Evolutionary conservation across 2,797 vertebrate genomes (phyloP).

Genomic region (Acanthopagrus latus): DNA sequence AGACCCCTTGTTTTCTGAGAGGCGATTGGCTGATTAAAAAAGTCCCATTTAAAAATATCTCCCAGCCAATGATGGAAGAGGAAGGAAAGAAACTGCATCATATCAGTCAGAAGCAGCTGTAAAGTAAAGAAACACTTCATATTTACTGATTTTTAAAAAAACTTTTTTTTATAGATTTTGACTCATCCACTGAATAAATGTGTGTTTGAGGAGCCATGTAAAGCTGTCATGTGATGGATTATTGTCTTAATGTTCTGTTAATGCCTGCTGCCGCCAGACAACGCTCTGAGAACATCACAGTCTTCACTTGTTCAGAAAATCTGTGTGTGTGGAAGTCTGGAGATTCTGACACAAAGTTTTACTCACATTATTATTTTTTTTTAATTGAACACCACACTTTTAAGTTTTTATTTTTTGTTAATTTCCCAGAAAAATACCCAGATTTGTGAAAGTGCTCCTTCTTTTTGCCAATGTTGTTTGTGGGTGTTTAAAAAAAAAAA

Average conservation of each 20-base stretch:
- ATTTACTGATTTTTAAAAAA: neutral
- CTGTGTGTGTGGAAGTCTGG: too few species aligned
- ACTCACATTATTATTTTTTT: neutral
- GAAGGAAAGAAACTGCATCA: neutral
- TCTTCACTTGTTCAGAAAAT: neutral
- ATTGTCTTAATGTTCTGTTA: neutral
- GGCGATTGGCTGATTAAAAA: slow-evolving; percentile 16
- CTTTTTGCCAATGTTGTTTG: too few species aligned
- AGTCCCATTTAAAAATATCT: slow-evolving; percentile 37
- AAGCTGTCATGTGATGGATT: neutral
- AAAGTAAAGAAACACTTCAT: too few species aligned
- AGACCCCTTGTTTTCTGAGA: neutral
- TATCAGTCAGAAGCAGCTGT: slow-evolving; percentile 8
- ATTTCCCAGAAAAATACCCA: neutral
- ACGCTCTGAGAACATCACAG: too few species aligned
- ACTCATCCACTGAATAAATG: neutral
- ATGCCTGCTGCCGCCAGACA: neutral
- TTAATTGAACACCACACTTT: neutral
- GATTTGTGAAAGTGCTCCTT: neutral
- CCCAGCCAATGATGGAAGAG: slow-evolving; percentile 9
- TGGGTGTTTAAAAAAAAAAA: too few species aligned
- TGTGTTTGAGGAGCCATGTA: neutral
- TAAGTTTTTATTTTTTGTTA: neutral
- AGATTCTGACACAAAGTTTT: neutral
- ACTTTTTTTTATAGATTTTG: too few species aligned